phyloP scores from a whole-genome alignment of 2,113 vertebrate genomes.

The Zosterops pallidus region DNA sequence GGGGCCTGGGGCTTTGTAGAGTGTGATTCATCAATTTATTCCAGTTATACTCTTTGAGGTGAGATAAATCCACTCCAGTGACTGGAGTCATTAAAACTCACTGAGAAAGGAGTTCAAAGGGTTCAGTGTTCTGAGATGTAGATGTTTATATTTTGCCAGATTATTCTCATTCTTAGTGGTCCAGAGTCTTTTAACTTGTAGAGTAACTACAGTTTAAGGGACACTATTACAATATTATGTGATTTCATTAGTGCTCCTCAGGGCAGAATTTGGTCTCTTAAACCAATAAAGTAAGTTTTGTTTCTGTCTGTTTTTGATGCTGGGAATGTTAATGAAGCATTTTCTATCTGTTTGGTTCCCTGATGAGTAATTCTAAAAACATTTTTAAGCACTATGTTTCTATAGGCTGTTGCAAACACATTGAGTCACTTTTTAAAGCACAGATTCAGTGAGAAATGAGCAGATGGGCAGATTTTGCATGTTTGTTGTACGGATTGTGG shows the following conservation, averaged over 20 bases:
- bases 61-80: not conserved
- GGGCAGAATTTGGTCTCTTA: not conserved
- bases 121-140: not conserved
- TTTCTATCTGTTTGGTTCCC: not conserved
- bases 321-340: not conserved
- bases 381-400: not conserved
- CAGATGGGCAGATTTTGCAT: not conserved
- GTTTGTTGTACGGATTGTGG: not conserved
- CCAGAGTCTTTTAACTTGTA: not conserved
- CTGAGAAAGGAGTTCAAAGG: not conserved
- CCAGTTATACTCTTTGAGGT: not conserved
- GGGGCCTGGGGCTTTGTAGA: not conserved
- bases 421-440: not conserved
- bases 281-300: not conserved
- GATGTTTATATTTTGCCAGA: not conserved
- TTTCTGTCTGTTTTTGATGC: not conserved
- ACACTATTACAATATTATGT: not conserved
- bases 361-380: not conserved
- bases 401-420: not conserved
- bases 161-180: not conserved
- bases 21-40: not conserved
- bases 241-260: not conserved
- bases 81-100: not conserved
- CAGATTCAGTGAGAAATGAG: not conserved
- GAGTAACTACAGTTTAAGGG: not conserved